Conservation (phyloP, 2,797 vertebrate species). For the Lepus oiostolus region DNA sequence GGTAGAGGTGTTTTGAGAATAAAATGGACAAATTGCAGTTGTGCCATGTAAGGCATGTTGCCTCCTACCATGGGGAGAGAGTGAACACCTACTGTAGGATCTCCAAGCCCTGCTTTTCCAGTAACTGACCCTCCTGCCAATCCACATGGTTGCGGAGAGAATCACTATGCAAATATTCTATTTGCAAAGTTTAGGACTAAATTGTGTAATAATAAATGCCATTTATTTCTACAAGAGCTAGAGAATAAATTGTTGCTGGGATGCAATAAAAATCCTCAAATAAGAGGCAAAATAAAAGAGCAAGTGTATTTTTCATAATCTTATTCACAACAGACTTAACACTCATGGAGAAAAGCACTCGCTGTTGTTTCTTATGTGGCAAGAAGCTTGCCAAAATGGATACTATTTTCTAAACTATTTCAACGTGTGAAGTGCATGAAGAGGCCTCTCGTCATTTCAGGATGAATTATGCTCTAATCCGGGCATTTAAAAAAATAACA, state of each 20-base stretch:
- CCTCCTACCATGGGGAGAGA: neutral
- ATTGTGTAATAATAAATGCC: conserved; percentile 50
- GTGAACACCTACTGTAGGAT: neutral
- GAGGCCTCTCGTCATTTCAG: conserved; percentile 78
- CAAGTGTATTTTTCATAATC: conserved; percentile 76
- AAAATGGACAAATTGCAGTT: neutral
- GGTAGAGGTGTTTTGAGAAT: neutral
- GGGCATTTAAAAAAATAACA: conserved; percentile 75
- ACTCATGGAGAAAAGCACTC: conserved; percentile 80
- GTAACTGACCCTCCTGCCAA: neutral
- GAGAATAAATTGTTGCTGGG: conserved; percentile 66
- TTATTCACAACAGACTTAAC: conserved; percentile 82
- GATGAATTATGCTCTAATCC: conserved; percentile 81
- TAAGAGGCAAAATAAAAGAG: conserved; percentile 81
- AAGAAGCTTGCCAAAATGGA: conserved; percentile 81
- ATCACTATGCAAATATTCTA: neutral
- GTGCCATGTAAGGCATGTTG: neutral
- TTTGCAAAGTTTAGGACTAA: neutral
- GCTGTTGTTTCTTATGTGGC: conserved; percentile 79
- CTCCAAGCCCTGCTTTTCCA: neutral
- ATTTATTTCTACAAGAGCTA: neutral
- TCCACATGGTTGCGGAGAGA: neutral
- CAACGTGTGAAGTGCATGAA: conserved; percentile 76
- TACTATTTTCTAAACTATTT: conserved; percentile 86
- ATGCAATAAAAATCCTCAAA: conserved; percentile 66